These are phyloP conservation scores for Cydia pomonella DNA, from an alignment of 1,140 invertebrate species.

Conservation along the genomic window DNA sequence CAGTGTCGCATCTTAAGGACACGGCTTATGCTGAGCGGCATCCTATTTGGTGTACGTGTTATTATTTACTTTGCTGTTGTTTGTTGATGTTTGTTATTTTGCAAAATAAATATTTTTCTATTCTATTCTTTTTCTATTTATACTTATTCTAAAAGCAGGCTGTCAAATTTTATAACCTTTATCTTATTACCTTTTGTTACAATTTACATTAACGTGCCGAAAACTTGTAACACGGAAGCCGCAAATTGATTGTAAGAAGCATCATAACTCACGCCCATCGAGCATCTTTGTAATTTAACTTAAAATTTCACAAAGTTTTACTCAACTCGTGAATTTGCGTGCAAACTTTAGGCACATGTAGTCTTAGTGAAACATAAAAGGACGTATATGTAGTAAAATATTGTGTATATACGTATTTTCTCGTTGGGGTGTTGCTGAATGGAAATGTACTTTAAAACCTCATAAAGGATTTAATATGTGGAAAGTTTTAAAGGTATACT, in stretches of 20 bases:
- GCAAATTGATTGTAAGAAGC: constrained; percentile 9
- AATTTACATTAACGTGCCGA: background rate
- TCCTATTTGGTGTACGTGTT: too few species aligned
- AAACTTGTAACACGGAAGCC: background rate
- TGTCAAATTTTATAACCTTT: too few species aligned
- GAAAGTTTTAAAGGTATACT: background rate
- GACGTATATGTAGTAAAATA: background rate
- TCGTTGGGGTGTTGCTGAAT: background rate
- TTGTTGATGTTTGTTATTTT: too few species aligned
- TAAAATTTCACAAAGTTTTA: constrained; percentile 19
- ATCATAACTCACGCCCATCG: background rate
- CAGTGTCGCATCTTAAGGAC: too few species aligned
- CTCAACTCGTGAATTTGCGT: constrained; percentile 13
- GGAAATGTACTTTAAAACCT: constrained; percentile 18
- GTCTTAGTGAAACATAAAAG: background rate
- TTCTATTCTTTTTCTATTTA: too few species aligned
- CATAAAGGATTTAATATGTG: constrained; percentile 29
- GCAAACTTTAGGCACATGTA: background rate
- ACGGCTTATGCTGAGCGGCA: too few species aligned
- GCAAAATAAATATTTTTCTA: too few species aligned
- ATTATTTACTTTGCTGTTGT: too few species aligned
- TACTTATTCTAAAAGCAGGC: too few species aligned
- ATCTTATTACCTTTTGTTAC: too few species aligned
- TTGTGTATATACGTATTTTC: background rate
- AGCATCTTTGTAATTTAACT: constrained; percentile 21